A percentile compares a stretch with the other conserved stretches of the same genome.
Conservation (phyloP, 2,113 vertebrate genomes). For the Hucho hucho region DNA sequence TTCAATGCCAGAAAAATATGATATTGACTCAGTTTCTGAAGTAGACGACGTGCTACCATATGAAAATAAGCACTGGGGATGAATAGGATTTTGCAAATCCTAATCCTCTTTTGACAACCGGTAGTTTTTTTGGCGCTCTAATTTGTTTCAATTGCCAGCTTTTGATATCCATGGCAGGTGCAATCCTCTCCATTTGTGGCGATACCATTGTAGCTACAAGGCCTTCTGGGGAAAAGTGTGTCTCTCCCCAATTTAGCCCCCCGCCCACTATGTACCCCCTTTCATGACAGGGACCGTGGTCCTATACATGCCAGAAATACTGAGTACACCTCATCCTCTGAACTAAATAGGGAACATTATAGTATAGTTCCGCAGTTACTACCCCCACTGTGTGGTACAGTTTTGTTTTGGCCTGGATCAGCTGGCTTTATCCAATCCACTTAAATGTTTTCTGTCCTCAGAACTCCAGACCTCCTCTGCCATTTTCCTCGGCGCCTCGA, state of each 20-base stretch:
- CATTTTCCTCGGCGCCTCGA: not conserved
- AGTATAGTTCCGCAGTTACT: not conserved
- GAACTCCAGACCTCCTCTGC: not conserved
- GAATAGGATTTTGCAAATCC: constrained; percentile 35
- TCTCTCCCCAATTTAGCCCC: not conserved
- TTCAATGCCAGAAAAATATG: constrained; percentile 17
- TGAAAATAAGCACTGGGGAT: constrained; percentile 38
- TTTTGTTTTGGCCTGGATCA: constrained; percentile 13
- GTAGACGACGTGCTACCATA: constrained; percentile 10
- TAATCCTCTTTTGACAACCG: constrained; percentile 46
- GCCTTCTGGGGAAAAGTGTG: not conserved
- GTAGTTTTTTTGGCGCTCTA: constrained; percentile 33
- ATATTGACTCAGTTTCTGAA: constrained; percentile 23
- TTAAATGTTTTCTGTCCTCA: constrained; percentile 1
- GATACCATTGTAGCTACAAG: not conserved
- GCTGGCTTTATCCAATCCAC: constrained; percentile 19
- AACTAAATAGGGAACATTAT: not conserved
- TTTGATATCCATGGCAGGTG: constrained; percentile 35
- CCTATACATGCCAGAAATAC: not conserved
- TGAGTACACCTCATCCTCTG: not conserved
- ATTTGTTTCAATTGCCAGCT: constrained; percentile 42
- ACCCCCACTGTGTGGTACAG: not conserved
- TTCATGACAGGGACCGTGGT: not conserved
- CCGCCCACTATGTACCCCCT: not conserved
- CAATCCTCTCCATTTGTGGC: constrained; percentile 1